Conservation (phyloP, 2,113 vertebrate genomes). For the Jacana jacana region DNA sequence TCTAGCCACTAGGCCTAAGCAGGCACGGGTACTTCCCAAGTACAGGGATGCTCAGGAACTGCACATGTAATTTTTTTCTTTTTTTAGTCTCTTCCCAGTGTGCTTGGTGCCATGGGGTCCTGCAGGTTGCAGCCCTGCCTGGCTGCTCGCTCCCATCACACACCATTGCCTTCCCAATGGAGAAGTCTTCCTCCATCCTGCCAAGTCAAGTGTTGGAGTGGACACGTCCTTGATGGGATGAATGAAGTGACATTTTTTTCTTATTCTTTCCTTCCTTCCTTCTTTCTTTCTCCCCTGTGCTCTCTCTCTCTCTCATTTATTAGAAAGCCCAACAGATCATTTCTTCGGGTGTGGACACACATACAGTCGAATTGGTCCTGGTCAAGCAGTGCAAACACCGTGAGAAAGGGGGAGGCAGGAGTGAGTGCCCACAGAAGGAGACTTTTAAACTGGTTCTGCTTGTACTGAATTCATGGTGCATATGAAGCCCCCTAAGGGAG, state of each 20-base stretch:
- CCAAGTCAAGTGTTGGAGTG: background rate
- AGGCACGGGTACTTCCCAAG: background rate
- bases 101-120: background rate
- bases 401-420: background rate
- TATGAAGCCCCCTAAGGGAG: background rate
- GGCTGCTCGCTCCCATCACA: background rate
- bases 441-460: background rate
- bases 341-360: fast-evolving
- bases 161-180: background rate
- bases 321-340: background rate
- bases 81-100: background rate
- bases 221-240: background rate
- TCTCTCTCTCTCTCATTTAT: background rate
- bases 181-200: background rate
- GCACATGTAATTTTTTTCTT: fast-evolving
- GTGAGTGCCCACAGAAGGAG: background rate
- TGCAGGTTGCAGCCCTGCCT: background rate
- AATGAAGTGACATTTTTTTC: background rate
- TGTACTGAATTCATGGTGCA: background rate
- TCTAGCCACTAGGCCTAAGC: background rate
- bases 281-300: no score
- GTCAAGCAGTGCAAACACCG: background rate
- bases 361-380: background rate
- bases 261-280: no score
- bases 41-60: fast-evolving